These are phyloP conservation scores for Bufo bufo DNA, from an alignment of 2,113 vertebrate species.

Conservation along the genomic window DNA sequence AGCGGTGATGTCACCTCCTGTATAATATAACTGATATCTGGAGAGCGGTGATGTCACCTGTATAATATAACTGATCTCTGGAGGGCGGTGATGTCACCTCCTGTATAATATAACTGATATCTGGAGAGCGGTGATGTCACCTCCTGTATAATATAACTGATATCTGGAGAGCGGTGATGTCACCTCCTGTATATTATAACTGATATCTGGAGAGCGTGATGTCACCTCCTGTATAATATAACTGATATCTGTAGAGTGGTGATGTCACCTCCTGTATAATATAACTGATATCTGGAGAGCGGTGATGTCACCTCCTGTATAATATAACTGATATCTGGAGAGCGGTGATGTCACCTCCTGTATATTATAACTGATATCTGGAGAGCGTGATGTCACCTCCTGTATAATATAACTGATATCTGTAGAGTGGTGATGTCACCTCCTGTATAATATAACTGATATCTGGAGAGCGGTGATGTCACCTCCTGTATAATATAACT, in stretches of 20 bases:
- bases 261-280: neutral
- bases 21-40: neutral
- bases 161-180: neutral
- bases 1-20: neutral
- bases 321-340: neutral
- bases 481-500: neutral
- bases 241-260: neutral
- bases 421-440: no score
- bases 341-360: neutral
- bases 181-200: neutral
- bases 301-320: no score
- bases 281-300: neutral
- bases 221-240: neutral
- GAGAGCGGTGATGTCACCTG: no score
- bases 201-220: neutral
- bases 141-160: neutral
- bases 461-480: neutral
- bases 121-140: neutral
- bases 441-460: neutral
- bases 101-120: slow-evolving; percentile 1
- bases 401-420: neutral
- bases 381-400: neutral
- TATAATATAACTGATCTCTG: neutral
- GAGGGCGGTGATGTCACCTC: neutral
- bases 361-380: neutral